A percentile compares a stretch with the other conserved stretches of the same genome.
Conservation (phyloP, 2,797 vertebrate species). For the Hydrolagus colliei region DNA sequence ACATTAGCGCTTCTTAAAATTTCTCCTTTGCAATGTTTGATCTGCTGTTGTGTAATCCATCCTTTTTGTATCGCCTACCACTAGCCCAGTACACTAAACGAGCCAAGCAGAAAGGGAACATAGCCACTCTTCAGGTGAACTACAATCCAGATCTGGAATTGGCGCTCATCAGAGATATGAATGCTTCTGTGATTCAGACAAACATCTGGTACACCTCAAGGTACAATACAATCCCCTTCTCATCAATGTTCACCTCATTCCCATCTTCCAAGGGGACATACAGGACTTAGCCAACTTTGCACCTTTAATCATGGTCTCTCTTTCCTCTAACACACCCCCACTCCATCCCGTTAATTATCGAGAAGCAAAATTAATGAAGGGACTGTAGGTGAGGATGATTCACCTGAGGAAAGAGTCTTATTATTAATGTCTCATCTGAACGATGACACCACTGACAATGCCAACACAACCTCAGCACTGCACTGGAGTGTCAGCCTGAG, state of each 20-base stretch:
- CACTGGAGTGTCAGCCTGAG: too few species aligned
- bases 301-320: neutral
- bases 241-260: too few species aligned
- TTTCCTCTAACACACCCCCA: too few species aligned
- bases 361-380: too few species aligned
- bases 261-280: neutral
- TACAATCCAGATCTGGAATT: slow-evolving; percentile 39
- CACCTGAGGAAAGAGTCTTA: too few species aligned
- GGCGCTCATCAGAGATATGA: slow-evolving; percentile 36
- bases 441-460: too few species aligned
- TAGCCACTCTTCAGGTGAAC: slow-evolving; percentile 43
- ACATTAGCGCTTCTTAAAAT: too few species aligned
- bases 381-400: too few species aligned
- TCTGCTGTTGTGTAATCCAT: neutral
- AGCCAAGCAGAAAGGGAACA: slow-evolving; percentile 38
- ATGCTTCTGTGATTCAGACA: slow-evolving; percentile 37
- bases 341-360: too few species aligned
- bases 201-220: slow-evolving; percentile 38
- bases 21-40: neutral
- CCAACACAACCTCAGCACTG: too few species aligned
- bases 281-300: neutral
- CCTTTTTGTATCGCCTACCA: neutral
- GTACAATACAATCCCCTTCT: slow-evolving; percentile 20
- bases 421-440: too few species aligned
- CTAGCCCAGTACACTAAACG: slow-evolving; percentile 34